Evolutionary conservation across 2,113 vertebrate genomes (phyloP).

Genomic region (Catharus minimus): DNA sequence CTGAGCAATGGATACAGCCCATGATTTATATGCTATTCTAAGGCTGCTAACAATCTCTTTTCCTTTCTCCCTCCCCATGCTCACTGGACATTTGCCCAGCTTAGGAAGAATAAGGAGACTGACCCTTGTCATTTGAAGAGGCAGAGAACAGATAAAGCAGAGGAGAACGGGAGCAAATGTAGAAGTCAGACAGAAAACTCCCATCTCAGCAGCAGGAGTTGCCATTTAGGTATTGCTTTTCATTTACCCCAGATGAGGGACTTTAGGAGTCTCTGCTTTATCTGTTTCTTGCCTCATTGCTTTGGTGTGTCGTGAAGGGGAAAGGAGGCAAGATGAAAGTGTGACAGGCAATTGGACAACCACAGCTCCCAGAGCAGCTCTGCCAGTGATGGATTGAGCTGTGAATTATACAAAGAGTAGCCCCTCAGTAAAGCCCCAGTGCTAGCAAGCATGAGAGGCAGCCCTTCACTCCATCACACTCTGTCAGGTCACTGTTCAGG

Average conservation of each 20-base stretch:
- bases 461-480: accelerated
- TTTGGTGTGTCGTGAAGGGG: neutral
- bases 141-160: neutral
- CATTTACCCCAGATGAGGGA: neutral
- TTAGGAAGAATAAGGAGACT: neutral
- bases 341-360: neutral
- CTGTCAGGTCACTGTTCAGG: neutral
- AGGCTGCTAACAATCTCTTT: neutral
- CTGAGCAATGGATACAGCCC: neutral
- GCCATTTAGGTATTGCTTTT: neutral
- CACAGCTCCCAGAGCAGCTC: neutral
- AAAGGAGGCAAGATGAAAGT: neutral
- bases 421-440: neutral
- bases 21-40: neutral
- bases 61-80: neutral
- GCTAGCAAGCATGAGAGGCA: neutral
- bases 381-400: neutral
- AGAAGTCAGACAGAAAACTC: neutral
- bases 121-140: neutral
- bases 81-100: neutral
- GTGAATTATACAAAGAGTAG: neutral
- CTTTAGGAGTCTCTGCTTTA: neutral
- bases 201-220: neutral
- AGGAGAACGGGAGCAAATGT: accelerated
- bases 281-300: neutral